Evolutionary conservation across 2,888 invertebrate species (phyloP).

Genomic region (Colostygia pectinataria): DNA sequence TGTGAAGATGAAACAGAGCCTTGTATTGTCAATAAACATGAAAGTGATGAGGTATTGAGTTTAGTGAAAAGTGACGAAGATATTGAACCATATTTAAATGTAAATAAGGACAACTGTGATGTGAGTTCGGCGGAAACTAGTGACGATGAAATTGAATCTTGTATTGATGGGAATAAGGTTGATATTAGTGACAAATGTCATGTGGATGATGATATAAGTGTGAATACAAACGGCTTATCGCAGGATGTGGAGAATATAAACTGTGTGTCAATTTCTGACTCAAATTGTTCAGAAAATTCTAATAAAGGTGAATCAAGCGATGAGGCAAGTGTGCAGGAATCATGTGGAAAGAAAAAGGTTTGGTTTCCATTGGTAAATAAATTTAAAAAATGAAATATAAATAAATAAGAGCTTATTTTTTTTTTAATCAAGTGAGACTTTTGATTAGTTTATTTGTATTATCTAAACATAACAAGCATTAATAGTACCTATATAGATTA

Average conservation of each 20-base stretch:
- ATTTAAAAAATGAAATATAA: no score
- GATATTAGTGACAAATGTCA: slow-evolving; percentile 14
- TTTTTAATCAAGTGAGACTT: no score
- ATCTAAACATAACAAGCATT: no score
- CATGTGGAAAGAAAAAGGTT: slow-evolving; percentile 21
- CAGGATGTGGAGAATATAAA: slow-evolving; percentile 30
- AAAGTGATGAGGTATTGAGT: slow-evolving; percentile 24
- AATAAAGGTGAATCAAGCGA: slow-evolving; percentile 28
- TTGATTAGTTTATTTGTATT: no score
- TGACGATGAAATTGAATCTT: slow-evolving; percentile 13
- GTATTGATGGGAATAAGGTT: slow-evolving; percentile 1
- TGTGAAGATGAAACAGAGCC: slow-evolving; percentile 39
- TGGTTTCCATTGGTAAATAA: neutral
- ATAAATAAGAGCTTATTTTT: no score
- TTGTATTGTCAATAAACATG: slow-evolving; percentile 35
- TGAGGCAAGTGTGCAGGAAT: slow-evolving; percentile 22
- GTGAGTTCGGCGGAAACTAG: slow-evolving; percentile 3
- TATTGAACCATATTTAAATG: slow-evolving; percentile 10
- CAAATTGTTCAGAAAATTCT: slow-evolving; percentile 18
- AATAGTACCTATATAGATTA: no score
- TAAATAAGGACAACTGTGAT: neutral
- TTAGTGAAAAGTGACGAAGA: slow-evolving; percentile 18
- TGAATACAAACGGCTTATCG: slow-evolving; percentile 22
- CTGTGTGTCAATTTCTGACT: slow-evolving; percentile 40
- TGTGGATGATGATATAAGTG: slow-evolving; percentile 12